Base-by-base conservation (phyloP, 2,888 invertebrate species). In the Hydropsyche betteni region DNA sequence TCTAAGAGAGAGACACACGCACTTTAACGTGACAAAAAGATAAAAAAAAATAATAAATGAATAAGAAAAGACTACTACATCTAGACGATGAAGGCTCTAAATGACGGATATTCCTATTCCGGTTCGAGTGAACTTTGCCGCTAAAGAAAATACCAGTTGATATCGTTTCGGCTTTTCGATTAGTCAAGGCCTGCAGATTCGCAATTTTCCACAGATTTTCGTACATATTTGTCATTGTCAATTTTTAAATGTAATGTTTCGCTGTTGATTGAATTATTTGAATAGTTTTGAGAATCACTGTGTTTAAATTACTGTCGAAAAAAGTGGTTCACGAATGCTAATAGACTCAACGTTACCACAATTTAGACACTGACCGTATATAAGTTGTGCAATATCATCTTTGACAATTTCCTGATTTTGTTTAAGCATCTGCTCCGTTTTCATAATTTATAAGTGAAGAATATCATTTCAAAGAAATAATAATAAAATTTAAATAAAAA, bases 91-190 rank as follows among this genome's bases (percentile, higher is more conserved):
- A 64, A 64, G 36, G 36, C 36, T 44, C 44, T 36, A 36, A 36
- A 36, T 55, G 8, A 34, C 36, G 64, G 64, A 64, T 64, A 64
- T 64, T 34, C 64, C 64, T 24, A 64, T 64, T 64, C 64, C 64
- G 64, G 64, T 64, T 36, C 64, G 7, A 33, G n/a, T 64, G 64
- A 64, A 64, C 64, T 64, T 64, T 64, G 64, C 64, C 36, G 64
- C 36, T 36, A 36, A 44, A 10, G 44, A 64, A 64, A 64, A 64
- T 24, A 64, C 34, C 64, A 36, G 7, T 36, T 34, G 64, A 12
- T 12, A 5, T 1, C 53, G 14, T 14, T 53, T 24, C 24, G 24
- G 24, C 4, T 6, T 44, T 44, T 44, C 10, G 44, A 10, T 10
- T 44, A 8, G 7, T 44, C 10, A 10, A 44, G 10, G 44, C 44